Conservation (phyloP, 2,888 invertebrate species). For the Oxytorus armatus region DNA sequence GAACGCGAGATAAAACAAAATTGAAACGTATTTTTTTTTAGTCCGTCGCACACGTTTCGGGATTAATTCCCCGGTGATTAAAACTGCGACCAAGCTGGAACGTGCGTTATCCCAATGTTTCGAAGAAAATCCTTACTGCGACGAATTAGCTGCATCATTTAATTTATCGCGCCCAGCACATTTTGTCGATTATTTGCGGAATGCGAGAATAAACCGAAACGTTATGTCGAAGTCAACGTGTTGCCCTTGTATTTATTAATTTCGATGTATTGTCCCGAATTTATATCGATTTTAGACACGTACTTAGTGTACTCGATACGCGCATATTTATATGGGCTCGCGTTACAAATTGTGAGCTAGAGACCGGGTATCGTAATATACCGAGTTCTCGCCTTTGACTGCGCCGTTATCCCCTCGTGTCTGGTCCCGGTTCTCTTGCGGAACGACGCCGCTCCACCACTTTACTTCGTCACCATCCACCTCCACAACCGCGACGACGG, state of each 20-base stretch:
- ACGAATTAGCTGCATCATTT: background rate
- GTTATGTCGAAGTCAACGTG: too few species aligned
- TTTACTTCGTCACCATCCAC: slow-evolving; percentile 43
- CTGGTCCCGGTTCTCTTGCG: slow-evolving; percentile 63
- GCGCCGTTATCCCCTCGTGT: slow-evolving; percentile 68
- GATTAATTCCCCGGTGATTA: too few species aligned
- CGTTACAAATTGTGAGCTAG: slow-evolving; percentile 2
- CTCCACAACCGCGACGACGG: slow-evolving; percentile 18
- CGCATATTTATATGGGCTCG: too few species aligned
- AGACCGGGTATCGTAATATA: slow-evolving; percentile 57
- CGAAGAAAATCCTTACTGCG: background rate
- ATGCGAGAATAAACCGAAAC: background rate
- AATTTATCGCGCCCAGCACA: background rate
- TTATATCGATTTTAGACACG: too few species aligned
- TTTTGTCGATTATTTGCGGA: background rate
- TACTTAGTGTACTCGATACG: too few species aligned
- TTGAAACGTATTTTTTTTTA: background rate
- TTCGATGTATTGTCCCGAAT: too few species aligned
- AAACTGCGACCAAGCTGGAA: too few species aligned
- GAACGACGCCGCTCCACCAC: slow-evolving; percentile 53
- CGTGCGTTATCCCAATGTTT: too few species aligned
- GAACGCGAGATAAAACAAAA: background rate
- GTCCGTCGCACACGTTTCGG: background rate
- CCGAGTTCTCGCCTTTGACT: slow-evolving; percentile 70
- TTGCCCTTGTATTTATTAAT: too few species aligned